phyloP scores from a whole-genome alignment of 2,113 vertebrate species.

The Lontra canadensis region DNA sequence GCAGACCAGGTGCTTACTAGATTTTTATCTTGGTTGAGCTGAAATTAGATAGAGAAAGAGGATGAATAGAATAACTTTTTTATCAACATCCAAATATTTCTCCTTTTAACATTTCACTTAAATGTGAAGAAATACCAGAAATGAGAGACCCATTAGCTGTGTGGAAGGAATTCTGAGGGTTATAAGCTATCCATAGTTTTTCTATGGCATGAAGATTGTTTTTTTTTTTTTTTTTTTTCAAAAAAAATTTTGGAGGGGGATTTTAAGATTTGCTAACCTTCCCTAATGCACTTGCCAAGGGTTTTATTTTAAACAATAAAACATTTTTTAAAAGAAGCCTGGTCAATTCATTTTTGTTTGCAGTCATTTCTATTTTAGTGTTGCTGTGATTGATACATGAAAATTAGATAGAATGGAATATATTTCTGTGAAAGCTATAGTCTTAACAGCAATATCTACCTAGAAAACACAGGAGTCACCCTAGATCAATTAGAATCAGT shows the following conservation, averaged over 20 bases:
- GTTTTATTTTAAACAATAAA: constrained; percentile 41
- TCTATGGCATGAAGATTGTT: constrained; percentile 21
- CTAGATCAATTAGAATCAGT: constrained; percentile 58
- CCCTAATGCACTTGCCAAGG: constrained; percentile 7
- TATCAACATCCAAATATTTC: constrained; percentile 24
- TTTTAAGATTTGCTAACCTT: constrained; percentile 49
- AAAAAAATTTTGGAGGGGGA: neutral
- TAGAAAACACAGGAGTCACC: constrained; percentile 54
- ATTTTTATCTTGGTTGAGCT: constrained; percentile 35
- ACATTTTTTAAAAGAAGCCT: constrained; percentile 15
- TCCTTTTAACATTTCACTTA: constrained; percentile 54
- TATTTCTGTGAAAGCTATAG: constrained; percentile 67
- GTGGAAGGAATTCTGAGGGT: neutral
- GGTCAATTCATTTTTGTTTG: constrained; percentile 57
- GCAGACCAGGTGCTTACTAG: neutral
- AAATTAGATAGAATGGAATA: constrained; percentile 49
- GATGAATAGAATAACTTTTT: constrained; percentile 25
- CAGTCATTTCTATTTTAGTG: constrained; percentile 55
- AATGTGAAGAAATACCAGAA: constrained; percentile 29
- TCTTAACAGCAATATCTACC: constrained; percentile 53
- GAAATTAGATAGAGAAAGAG: constrained; percentile 28
- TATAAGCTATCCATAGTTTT: constrained; percentile 41
- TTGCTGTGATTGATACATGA: constrained; percentile 56
- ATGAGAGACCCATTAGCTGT: constrained; percentile 20
- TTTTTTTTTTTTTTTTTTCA: neutral